Evolutionary conservation across 2,113 vertebrate genomes (phyloP).

Genomic region (Phaethornis superciliosus): DNA sequence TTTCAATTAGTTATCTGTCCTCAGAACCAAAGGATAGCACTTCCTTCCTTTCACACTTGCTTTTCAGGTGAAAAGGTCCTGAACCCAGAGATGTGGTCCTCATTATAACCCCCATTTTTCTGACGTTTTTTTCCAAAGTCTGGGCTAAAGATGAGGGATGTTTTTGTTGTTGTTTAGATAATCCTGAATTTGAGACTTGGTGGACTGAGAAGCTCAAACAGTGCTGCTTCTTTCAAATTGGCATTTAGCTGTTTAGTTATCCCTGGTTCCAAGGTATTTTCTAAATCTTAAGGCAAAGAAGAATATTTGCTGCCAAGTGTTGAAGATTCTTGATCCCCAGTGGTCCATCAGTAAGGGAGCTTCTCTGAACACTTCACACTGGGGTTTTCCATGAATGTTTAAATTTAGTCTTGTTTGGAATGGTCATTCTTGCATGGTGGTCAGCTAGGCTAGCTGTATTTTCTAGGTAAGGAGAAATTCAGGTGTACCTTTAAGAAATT

Average conservation of each 20-base stretch:
- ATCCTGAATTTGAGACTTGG: not conserved
- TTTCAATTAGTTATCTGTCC: not conserved
- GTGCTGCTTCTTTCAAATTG: not conserved
- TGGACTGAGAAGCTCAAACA: not conserved
- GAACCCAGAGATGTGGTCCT: not conserved
- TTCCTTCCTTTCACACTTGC: not conserved
- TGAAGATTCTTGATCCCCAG: not conserved
- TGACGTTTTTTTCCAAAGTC: not conserved
- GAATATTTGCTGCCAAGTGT: not conserved
- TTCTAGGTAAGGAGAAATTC: not conserved
- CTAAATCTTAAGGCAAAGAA: not conserved
- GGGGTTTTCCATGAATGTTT: not conserved
- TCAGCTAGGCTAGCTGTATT: not conserved
- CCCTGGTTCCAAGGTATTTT: not conserved
- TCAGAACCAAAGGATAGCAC: not conserved
- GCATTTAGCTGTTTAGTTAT: not conserved
- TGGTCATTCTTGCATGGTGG: not conserved
- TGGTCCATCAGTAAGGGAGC: not conserved
- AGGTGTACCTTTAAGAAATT: not conserved
- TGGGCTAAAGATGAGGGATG: not conserved
- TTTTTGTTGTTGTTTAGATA: not conserved
- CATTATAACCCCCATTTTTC: not conserved
- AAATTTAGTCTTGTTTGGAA: not conserved
- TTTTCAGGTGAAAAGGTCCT: not conserved
- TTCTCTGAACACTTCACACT: not conserved